Base-by-base conservation (phyloP, 2,888 invertebrate genomes). In the Drosophila mayaguana region DNA sequence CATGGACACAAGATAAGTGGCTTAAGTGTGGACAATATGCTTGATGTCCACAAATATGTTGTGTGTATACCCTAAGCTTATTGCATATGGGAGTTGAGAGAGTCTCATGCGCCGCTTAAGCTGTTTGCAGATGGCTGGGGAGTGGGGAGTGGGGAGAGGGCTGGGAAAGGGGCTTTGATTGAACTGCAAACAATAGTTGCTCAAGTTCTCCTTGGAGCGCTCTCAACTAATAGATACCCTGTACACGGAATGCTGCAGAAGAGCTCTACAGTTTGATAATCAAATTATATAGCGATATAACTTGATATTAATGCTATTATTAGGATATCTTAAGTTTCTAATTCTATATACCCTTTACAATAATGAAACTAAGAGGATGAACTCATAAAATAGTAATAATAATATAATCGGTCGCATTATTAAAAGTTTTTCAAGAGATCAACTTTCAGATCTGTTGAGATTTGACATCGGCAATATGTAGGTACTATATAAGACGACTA, bases 1-100 rank as follows among this genome's bases (percentile, higher is more conserved):
- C 53, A 68, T 69, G 28, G 74, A 57, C 38, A 55, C 51, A 34
- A 56, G 50, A 34, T 59, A 72, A 76, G 45, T 51, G 18, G 45
- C 72, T 76, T 63, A 56, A 46, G 28, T 22, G 50, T 32, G 28
- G 36, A 16, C 54, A 62, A 42, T 46, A 70, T 62, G 53, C 50
- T 61, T 65, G 61, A 62, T 65, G 40, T 62, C 32, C 18, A 12
- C 18, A 20, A 20, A 20, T 32, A 34, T 50, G 50, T 48, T 28
- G 25, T 46, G 48, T 28, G 48, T 3, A 51, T 51, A 51, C 36
- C 51, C 34, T 34, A 28, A 25, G 46, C 48, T 12, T 7, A n/a
- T 28, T 28, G 46, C 25, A 11, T 5, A n/a, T 11, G 32, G 7
- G 18, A n/a, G 32, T 6, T 18, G 2, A 7, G 2, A 3, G 28